Evolutionary conservation across 2,113 vertebrate species (phyloP).

Genomic region (Pheucticus melanocephalus): DNA sequence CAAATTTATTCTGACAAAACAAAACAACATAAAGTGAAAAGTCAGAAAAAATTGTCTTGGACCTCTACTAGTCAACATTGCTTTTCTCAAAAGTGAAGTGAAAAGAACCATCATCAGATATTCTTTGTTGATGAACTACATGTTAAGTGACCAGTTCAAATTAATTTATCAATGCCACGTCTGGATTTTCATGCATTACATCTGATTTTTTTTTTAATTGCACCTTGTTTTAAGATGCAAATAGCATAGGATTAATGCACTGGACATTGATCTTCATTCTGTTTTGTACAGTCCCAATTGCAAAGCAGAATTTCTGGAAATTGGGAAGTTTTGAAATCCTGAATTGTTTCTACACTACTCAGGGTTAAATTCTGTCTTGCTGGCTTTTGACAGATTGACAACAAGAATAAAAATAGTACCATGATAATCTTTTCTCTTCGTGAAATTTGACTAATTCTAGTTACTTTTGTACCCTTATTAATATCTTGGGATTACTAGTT

Average conservation of each 20-base stretch:
- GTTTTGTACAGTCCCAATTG: neutral
- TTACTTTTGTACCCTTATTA: conserved; percentile 5
- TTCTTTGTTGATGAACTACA: neutral
- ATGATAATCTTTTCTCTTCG: neutral
- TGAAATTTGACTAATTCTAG: conserved; percentile 18
- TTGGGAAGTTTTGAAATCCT: neutral
- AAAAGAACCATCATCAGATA: neutral
- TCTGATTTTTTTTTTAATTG: neutral
- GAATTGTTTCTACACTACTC: neutral
- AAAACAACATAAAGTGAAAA: neutral
- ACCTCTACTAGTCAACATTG: neutral
- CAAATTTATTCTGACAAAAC: conserved; percentile 10
- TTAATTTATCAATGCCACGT: neutral
- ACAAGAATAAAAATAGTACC: neutral
- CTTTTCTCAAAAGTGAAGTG: neutral
- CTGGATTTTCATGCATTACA: neutral
- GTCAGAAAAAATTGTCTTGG: neutral
- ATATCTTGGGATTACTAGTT: conserved; percentile 16
- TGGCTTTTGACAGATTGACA: neutral
- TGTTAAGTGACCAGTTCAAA: neutral
- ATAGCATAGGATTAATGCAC: neutral
- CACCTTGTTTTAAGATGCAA: neutral
- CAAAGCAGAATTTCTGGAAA: neutral
- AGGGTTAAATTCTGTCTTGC: neutral
- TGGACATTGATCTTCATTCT: neutral